Percentiles rank a stretch among this genome's conserved stretches.
Conservation (phyloP, 30 jellyfish, hydroid and myxozoan species). For the Aurelia sp. region DNA sequence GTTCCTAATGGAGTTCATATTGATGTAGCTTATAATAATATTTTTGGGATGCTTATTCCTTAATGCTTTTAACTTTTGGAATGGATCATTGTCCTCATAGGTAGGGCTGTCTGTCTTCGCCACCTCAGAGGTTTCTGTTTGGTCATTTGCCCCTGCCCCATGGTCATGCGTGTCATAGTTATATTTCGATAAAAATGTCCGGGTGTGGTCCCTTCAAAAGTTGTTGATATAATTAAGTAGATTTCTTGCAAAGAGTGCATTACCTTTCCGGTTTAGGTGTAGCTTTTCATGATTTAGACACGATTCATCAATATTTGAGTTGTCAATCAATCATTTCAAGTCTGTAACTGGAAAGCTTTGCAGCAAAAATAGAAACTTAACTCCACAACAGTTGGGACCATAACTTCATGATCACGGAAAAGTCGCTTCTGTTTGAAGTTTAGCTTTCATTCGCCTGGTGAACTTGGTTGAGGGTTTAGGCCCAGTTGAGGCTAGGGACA, state of each 20-base stretch:
- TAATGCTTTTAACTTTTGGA: slow-evolving; percentile 19
- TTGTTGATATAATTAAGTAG: not conserved
- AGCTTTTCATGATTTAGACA: no score
- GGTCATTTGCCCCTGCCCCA: slow-evolving; percentile 27
- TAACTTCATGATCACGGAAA: no score
- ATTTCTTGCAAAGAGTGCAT: not conserved
- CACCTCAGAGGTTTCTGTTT: slow-evolving; percentile 3
- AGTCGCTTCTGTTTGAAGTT: no score
- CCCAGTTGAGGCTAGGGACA: no score
- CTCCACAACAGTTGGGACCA: no score
- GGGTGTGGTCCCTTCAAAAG: slow-evolving; percentile 12
- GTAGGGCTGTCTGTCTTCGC: slow-evolving; percentile 3
- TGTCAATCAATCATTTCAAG: no score
- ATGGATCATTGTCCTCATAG: slow-evolving; percentile 13
- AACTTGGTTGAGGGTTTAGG: no score
- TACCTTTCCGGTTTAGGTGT: not conserved
- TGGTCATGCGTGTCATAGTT: slow-evolving; percentile 21
- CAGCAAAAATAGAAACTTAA: no score
- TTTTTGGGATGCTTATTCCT: slow-evolving; percentile 28
- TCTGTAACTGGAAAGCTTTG: no score
- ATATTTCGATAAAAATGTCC: slow-evolving; percentile 4
- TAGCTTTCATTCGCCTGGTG: no score
- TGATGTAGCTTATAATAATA: slow-evolving; percentile 29
- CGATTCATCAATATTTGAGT: no score
- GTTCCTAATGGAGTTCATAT: slow-evolving; percentile 33